A percentile compares a stretch with the other conserved stretches of the same genome.
phyloP scores from a whole-genome alignment of 2,888 invertebrate species.

The Drosophila subquinaria region DNA sequence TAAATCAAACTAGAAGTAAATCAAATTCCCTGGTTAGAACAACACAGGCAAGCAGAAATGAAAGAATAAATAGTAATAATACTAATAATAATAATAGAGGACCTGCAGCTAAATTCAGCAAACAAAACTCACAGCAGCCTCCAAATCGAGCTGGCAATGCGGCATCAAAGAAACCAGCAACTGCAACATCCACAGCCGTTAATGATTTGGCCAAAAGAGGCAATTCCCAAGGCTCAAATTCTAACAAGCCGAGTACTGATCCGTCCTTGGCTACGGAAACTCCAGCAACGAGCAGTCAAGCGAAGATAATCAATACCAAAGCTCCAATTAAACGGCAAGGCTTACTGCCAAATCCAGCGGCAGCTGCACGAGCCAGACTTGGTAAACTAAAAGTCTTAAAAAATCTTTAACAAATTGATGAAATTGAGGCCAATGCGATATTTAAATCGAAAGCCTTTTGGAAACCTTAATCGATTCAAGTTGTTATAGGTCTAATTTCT shows the following conservation, averaged over 20 bases:
- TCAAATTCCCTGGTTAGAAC: neutral
- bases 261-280: neutral
- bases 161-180: neutral
- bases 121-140: neutral
- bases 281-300: neutral
- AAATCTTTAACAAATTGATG: conserved; percentile 11
- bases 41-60: neutral
- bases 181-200: neutral
- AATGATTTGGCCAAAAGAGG: neutral
- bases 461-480: neutral
- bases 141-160: neutral
- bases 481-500: neutral
- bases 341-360: neutral
- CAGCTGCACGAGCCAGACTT: neutral
- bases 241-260: neutral
- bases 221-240: no score
- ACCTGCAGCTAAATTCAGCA: neutral
- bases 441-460: neutral
- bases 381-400: conserved; percentile 28
- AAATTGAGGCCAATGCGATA: neutral
- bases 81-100: neutral
- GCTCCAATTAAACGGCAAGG: neutral
- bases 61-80: neutral
- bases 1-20: neutral
- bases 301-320: neutral